These are phyloP conservation scores for Leptopterna dolabrata DNA, from an alignment of 2,888 invertebrate species.

Conservation along the genomic window DNA sequence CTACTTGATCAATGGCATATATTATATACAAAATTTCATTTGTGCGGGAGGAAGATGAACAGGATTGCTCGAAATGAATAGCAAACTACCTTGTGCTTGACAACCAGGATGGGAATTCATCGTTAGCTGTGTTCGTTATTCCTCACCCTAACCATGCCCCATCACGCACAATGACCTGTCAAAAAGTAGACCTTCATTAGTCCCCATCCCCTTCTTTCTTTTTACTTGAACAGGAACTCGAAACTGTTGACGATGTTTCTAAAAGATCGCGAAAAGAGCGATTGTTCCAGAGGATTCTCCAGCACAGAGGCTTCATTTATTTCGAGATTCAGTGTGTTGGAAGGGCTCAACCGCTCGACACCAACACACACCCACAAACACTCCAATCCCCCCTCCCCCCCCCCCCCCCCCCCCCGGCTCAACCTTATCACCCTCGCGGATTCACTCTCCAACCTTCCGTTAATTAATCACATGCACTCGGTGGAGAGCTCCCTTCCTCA, in stretches of 20 bases:
- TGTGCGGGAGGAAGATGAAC: too few relatives aligned
- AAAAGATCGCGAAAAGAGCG: not conserved
- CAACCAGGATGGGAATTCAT: not conserved
- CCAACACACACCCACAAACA: not conserved
- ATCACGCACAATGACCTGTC: not conserved
- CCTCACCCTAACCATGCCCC: not conserved
- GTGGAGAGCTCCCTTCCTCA: not conserved
- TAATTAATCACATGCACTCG: not conserved
- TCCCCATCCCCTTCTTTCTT: not conserved
- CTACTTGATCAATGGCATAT: too few relatives aligned
- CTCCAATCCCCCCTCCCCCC: not conserved
- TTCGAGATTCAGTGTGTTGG: not conserved
- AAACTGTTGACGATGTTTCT: not conserved
- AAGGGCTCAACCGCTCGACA: not conserved
- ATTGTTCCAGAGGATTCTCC: not conserved
- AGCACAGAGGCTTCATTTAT: not conserved
- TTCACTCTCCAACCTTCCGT: not conserved
- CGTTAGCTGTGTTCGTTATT: not conserved
- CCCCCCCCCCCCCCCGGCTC: too few relatives aligned
- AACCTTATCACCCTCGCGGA: not conserved
- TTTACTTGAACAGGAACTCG: not conserved
- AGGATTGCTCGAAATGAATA: not conserved
- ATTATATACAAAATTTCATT: too few relatives aligned
- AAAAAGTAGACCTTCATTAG: constrained; percentile 11
- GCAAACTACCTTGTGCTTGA: not conserved